Conservation (phyloP, 2,888 invertebrate species). For the Nomada fabriciana region DNA sequence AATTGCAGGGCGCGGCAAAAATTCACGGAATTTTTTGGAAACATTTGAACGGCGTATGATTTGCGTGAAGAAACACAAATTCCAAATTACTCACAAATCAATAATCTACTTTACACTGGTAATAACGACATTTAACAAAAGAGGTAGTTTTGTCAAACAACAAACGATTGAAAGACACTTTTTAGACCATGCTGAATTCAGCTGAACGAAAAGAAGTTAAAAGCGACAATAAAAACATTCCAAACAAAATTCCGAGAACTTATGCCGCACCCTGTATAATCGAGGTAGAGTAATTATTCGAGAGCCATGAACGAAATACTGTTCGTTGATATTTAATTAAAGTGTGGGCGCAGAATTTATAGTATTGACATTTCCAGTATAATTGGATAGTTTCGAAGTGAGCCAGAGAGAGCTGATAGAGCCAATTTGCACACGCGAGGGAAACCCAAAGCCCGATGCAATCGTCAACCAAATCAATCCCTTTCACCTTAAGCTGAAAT, state of each 20-base stretch:
- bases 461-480: slow-evolving; percentile 19
- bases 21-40: not conserved
- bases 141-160: too few relatives aligned
- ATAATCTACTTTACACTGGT: too few relatives aligned
- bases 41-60: too few relatives aligned
- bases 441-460: slow-evolving; percentile 27
- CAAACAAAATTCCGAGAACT: too few relatives aligned
- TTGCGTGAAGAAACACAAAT: too few relatives aligned
- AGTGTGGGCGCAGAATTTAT: slow-evolving; percentile 20
- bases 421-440: slow-evolving; percentile 16
- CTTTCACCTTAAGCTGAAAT: slow-evolving; percentile 19
- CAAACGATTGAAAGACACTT: too few relatives aligned
- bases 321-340: slow-evolving; percentile 31
- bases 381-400: slow-evolving; percentile 19
- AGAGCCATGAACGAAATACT: not conserved
- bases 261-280: too few relatives aligned
- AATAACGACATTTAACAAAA: too few relatives aligned
- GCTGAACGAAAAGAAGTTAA: too few relatives aligned
- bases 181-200: too few relatives aligned
- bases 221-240: too few relatives aligned
- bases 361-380: slow-evolving; percentile 10
- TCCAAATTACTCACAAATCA: too few relatives aligned
- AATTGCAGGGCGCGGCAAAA: not conserved
- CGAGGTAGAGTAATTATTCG: not conserved
- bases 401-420: slow-evolving; percentile 8